Evolutionary conservation across 2,888 invertebrate species (phyloP).

Genomic region (Empis livida): DNA sequence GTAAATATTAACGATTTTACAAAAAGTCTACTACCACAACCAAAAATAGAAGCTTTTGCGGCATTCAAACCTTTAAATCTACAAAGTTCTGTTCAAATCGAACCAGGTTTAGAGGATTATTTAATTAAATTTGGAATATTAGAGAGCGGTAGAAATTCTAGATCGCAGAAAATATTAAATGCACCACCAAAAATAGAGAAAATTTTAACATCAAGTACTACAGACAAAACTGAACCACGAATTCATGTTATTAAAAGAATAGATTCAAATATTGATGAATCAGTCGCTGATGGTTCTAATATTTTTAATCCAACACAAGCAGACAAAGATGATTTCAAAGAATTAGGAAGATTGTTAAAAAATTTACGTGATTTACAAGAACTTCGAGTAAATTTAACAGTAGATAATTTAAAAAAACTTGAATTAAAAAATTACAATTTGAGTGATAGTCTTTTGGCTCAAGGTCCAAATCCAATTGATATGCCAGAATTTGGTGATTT

Average conservation of each 20-base stretch:
- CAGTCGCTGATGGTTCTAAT: constrained; percentile 1
- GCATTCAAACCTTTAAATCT: constrained; percentile 35
- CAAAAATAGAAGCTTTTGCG: constrained; percentile 29
- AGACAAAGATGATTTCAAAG: constrained; percentile 39
- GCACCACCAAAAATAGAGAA: neutral
- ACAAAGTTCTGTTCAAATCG: constrained; percentile 25
- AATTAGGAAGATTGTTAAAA: constrained; percentile 37
- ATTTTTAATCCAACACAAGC: constrained; percentile 14
- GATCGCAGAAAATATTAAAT: neutral
- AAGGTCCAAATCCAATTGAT: constrained; percentile 34
- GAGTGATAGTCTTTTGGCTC: constrained; percentile 26
- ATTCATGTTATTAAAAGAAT: constrained; percentile 9
- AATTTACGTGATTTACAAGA: constrained; percentile 36
- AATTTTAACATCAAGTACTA: constrained; percentile 7
- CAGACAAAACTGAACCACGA: neutral
- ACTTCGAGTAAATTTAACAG: constrained; percentile 33
- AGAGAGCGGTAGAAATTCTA: constrained; percentile 12
- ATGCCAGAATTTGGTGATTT: constrained; percentile 24
- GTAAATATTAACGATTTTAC: constrained; percentile 24
- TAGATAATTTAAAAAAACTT: constrained; percentile 33
- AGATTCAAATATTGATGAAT: constrained; percentile 7
- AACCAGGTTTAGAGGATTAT: constrained; percentile 32
- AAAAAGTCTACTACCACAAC: constrained; percentile 21
- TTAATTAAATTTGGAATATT: constrained; percentile 35
- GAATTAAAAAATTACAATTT: constrained; percentile 28